Conservation (phyloP, 2,113 vertebrate genomes). For the Jaculus jaculus region DNA sequence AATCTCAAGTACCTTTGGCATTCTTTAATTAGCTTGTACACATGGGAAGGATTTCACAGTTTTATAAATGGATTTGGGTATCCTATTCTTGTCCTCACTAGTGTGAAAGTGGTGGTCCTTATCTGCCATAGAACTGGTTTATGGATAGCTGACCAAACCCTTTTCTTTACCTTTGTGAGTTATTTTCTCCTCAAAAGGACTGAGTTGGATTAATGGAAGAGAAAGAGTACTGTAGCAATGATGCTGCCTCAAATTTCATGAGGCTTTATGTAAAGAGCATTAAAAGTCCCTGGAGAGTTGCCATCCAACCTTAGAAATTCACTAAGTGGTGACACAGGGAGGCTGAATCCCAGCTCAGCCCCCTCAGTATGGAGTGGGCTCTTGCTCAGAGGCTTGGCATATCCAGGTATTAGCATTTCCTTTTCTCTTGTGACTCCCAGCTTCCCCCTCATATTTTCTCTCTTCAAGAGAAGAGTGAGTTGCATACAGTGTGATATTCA, state of each 20-base stretch:
- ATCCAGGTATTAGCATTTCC: not conserved
- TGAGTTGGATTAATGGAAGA: slow-evolving; percentile 16
- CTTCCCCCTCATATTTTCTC: not conserved
- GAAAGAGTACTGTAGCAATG: not conserved
- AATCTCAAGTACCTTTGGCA: not conserved
- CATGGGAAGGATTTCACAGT: not conserved
- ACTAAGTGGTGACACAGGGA: not conserved
- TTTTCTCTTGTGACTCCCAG: not conserved
- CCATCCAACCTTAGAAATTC: slow-evolving; percentile 9
- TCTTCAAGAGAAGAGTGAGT: slow-evolving; percentile 15
- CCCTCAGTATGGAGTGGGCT: not conserved
- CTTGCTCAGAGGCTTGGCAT: not conserved
- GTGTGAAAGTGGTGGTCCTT: not conserved
- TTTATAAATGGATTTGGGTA: not conserved
- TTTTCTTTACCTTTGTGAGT: slow-evolving; percentile 40
- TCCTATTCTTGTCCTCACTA: not conserved
- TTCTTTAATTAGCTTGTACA: not conserved
- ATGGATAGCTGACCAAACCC: not conserved
- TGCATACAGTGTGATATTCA: not conserved
- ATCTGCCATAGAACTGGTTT: not conserved
- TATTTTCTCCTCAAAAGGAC: not conserved
- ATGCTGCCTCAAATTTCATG: slow-evolving; percentile 32
- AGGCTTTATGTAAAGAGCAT: not conserved
- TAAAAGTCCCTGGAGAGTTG: not conserved
- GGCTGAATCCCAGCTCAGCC: not conserved